Conservation (phyloP, 2,113 vertebrate species). For the Nothocercus nigrocapillus region DNA sequence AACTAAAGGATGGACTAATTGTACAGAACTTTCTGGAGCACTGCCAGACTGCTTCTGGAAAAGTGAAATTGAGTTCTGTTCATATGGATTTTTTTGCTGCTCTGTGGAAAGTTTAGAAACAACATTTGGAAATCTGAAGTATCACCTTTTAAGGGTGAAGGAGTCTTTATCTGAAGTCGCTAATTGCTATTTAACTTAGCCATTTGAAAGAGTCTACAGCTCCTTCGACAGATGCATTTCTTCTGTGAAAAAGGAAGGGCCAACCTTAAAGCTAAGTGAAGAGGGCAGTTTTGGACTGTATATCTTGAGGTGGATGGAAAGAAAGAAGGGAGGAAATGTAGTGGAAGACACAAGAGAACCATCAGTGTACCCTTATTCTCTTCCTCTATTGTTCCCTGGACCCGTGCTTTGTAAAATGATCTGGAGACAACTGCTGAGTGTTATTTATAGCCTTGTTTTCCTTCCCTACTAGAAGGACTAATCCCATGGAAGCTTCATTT, state of each 20-base stretch:
- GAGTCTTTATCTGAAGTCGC: neutral
- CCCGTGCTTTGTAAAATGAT: neutral
- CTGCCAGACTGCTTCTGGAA: neutral
- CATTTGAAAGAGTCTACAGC: neutral
- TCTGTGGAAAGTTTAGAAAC: neutral
- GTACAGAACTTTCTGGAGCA: neutral
- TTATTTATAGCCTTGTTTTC: constrained; percentile 46
- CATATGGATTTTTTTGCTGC: neutral
- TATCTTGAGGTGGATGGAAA: neutral
- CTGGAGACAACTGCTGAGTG: neutral
- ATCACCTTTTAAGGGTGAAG: neutral
- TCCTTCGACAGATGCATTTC: neutral
- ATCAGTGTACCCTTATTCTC: neutral
- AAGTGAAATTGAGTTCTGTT: neutral
- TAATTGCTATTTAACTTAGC: neutral
- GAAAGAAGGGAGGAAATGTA: neutral
- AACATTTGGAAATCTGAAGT: neutral
- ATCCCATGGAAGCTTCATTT: neutral
- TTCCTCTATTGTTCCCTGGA: neutral
- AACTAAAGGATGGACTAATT: neutral
- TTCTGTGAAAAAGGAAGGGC: neutral
- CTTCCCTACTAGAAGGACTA: neutral
- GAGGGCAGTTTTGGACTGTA: neutral
- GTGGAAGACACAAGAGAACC: neutral
- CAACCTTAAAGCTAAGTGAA: neutral